Base-by-base conservation (phyloP, 2,797 vertebrate species). In the Neomorphus geoffroyi region DNA sequence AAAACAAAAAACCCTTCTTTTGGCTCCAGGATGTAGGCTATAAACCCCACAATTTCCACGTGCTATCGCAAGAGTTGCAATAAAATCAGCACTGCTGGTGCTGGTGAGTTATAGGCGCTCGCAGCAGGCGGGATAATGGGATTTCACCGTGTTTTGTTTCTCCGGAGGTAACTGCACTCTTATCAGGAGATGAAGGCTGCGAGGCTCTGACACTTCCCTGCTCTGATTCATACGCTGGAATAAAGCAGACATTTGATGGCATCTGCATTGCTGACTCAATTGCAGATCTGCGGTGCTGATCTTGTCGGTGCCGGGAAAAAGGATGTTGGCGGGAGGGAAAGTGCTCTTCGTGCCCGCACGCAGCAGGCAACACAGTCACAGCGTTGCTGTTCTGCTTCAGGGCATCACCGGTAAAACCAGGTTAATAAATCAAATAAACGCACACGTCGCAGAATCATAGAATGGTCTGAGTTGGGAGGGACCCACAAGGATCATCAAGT, bases 211-310 rank as follows among this genome's bases (percentile, higher is more conserved):
- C 90, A 58, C 77, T 41, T 73, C 75, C 27, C 65, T 41, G 43
- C 90, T 94, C 93, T 90, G 90, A 90, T 86, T 94, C 94, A 94
- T 19, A 18, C 39, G 2, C 27, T 35, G 73, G 80, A 79, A 93
- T 81, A 62, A 73, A 84, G 64, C 71, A 87, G 80, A 30, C 24
- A 6, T 75, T 75, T 87, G 89, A 94, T 94, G 91, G 93, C 89
- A 95, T 89, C 94, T 96, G 95, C 94, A 83, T 32, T 74, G 87
- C 94, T 93, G 94, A 93, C 89, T 96, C 94, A 85, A 56, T 28
- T 46, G 10, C 0, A 0, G 67, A 64, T 91, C 90, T 94, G 46
- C 3, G 0, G 9, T 22, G 81, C 86, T 35, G 33, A 94, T 93
- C 92, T 90, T 57, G 90, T 66, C 5, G 70, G 82, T 73, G 88